Percentiles rank a stretch among this genome's conserved stretches.
Conservation (phyloP, 1,140 invertebrate genomes). For the Cheumatopsyche charites region DNA sequence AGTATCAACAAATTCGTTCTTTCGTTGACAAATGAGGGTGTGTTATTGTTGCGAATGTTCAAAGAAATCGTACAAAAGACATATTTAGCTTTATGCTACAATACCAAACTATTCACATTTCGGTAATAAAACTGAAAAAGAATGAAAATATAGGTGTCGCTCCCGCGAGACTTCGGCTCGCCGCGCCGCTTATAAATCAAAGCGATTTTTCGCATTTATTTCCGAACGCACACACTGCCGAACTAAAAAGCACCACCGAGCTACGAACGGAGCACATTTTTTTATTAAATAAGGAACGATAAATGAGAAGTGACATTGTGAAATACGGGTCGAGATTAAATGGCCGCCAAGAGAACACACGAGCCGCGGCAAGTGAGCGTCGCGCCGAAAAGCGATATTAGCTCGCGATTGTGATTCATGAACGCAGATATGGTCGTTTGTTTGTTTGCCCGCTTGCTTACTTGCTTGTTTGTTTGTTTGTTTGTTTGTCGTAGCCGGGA, state of each 20-base stretch:
- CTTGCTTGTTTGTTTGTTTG: conserved; percentile 21
- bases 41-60: too few relatives aligned
- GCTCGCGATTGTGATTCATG: conserved; percentile 33
- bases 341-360: conserved; percentile 21
- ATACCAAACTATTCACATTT: conserved; percentile 29
- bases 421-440: conserved; percentile 2
- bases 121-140: conserved; percentile 33
- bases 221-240: neutral
- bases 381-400: conserved; percentile 13
- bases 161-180: neutral
- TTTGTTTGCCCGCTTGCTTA: too few relatives aligned
- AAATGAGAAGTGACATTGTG: conserved; percentile 41
- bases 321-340: conserved; percentile 38
- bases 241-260: neutral
- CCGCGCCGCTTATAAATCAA: conserved; percentile 40
- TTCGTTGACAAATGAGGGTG: neutral
- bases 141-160: conserved; percentile 38
- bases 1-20: conserved; percentile 14
- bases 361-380: neutral
- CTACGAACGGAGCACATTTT: conserved; percentile 15
- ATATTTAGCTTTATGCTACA: conserved; percentile 27
- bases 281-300: conserved; percentile 44
- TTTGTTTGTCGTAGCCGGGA: neutral
- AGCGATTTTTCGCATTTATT: conserved; percentile 32
- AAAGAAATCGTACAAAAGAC: neutral